Evolutionary conservation across 2,888 invertebrate genomes (phyloP).

Genomic region (Pelosia muscerda): DNA sequence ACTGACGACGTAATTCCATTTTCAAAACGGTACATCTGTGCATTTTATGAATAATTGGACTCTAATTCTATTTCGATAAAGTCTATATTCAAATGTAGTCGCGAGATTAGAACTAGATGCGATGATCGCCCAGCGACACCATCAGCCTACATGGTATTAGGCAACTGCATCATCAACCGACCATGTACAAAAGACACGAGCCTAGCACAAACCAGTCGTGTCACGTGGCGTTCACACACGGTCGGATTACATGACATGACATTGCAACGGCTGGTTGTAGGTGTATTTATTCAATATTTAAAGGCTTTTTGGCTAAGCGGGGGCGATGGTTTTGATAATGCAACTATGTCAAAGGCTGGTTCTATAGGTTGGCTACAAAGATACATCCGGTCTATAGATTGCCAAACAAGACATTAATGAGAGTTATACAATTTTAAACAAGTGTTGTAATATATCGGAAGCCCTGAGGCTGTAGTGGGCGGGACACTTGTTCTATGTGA

Average conservation of each 20-base stretch:
- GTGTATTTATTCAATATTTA: constrained; percentile 77
- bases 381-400: constrained; percentile 67
- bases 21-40: constrained; percentile 63
- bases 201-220: constrained; percentile 28
- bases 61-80: constrained; percentile 42
- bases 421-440: constrained; percentile 53
- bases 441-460: constrained; percentile 46
- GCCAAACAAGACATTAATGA: constrained; percentile 62
- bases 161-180: constrained; percentile 71
- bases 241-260: constrained; percentile 62
- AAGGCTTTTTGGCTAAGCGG: constrained; percentile 70
- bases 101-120: constrained; percentile 57
- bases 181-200: constrained; percentile 53
- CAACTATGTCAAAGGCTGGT: constrained; percentile 73
- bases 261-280: constrained; percentile 68
- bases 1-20: constrained; percentile 61
- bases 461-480: constrained; percentile 34
- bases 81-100: constrained; percentile 47
- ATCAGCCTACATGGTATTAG: constrained; percentile 78
- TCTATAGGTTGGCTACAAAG: constrained; percentile 58
- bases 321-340: constrained; percentile 72
- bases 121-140: constrained; percentile 67
- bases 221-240: constrained; percentile 38
- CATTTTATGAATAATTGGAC: constrained; percentile 40
- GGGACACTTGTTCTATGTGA: constrained; percentile 27